A percentile compares a stretch with the other conserved stretches of the same genome.
These are phyloP conservation scores for Lasioglossum calceatum DNA, from an alignment of 2,888 invertebrate genomes.

Conservation along the genomic window DNA sequence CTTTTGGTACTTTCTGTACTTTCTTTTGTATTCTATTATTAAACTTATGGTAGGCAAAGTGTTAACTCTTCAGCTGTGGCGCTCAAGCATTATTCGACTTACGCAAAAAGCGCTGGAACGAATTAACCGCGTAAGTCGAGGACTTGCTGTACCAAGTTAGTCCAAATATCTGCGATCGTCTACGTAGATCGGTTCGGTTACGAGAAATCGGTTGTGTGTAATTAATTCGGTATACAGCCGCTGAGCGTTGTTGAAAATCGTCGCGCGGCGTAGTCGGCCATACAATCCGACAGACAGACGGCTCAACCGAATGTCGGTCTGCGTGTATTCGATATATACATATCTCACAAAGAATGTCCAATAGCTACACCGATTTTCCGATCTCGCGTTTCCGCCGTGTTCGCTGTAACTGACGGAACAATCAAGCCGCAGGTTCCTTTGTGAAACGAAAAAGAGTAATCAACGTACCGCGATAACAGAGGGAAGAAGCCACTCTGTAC, in stretches of 20 bases:
- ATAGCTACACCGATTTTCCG: background rate
- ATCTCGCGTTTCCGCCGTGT: background rate
- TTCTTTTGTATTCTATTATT: too few species aligned
- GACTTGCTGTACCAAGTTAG: too few species aligned
- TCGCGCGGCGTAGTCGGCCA: background rate
- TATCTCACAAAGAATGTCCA: background rate
- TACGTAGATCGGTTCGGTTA: background rate
- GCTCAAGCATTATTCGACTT: too few species aligned
- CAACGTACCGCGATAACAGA: conserved; percentile 18
- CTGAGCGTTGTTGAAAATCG: background rate
- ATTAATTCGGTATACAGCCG: background rate
- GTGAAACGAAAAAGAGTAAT: conserved; percentile 20
- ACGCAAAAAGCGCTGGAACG: too few species aligned
- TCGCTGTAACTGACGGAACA: conserved; percentile 6
- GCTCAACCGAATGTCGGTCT: background rate
- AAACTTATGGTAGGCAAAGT: too few species aligned
- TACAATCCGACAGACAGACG: background rate
- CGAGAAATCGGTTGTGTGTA: background rate
- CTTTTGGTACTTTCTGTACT: too few species aligned
- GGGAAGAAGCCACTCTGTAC: background rate
- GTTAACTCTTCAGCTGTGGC: too few species aligned
- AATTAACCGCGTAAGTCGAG: too few species aligned
- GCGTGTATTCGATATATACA: background rate
- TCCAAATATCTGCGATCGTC: background rate
- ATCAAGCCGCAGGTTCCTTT: background rate